These are phyloP conservation scores for Yponomeuta cagnagella DNA, from an alignment of 2,888 invertebrate species.

Conservation along the genomic window DNA sequence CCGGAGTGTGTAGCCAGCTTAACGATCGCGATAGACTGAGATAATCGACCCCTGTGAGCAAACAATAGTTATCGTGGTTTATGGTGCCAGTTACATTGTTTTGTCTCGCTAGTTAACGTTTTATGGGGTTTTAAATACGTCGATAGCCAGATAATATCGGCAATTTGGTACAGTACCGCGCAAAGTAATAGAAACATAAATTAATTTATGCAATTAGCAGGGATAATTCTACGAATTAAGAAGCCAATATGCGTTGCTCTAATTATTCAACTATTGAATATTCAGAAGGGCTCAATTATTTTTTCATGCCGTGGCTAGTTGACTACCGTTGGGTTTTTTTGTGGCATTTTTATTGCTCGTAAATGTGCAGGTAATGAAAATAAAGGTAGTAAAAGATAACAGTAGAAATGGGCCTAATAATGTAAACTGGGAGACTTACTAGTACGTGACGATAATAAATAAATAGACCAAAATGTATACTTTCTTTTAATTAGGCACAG, in stretches of 20 bases:
- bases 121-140: slow-evolving; percentile 22
- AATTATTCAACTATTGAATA: slow-evolving; percentile 8
- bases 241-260: background rate
- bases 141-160: slow-evolving; percentile 19
- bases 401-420: background rate
- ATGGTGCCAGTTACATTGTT: slow-evolving; percentile 10
- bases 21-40: background rate
- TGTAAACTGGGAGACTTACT: background rate
- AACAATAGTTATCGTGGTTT: background rate
- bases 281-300: slow-evolving; percentile 8
- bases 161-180: background rate
- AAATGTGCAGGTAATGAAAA: background rate
- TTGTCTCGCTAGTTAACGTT: slow-evolving; percentile 30
- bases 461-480: too few relatives aligned
- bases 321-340: background rate
- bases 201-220: background rate
- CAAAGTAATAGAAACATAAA: slow-evolving; percentile 6
- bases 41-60: background rate
- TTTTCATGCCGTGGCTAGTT: background rate
- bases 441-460: background rate
- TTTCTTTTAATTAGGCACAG: too few relatives aligned
- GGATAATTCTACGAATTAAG: background rate
- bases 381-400: slow-evolving; percentile 2
- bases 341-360: background rate
- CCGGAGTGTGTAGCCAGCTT: background rate